Conservation (phyloP, 2,888 invertebrate species). For the Drosophila melanosoma region DNA sequence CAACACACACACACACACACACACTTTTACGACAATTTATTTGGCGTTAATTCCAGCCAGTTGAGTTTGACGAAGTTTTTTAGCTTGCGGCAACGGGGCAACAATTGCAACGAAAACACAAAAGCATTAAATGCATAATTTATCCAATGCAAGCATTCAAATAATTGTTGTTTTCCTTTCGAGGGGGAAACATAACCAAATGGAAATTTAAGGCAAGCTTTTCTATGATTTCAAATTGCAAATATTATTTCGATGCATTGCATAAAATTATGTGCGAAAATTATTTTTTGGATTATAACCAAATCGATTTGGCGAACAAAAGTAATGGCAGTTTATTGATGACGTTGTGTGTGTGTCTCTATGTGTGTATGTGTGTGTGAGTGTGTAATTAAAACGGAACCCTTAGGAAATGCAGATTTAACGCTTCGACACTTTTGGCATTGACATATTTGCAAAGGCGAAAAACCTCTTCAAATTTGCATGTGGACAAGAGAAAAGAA, state of each 20-base stretch:
- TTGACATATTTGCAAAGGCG: slow-evolving; percentile 60
- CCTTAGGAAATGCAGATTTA: slow-evolving; percentile 66
- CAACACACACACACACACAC: neutral
- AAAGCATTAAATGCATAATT: slow-evolving; percentile 9
- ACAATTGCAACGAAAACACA: neutral
- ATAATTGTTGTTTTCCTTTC: slow-evolving; percentile 2
- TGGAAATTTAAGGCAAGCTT: slow-evolving; percentile 2
- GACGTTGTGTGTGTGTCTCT: slow-evolving; percentile 6
- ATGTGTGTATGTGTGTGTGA: slow-evolving; percentile 1
- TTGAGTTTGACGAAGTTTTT: slow-evolving; percentile 3
- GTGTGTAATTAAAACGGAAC: slow-evolving; percentile 58
- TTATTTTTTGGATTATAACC: slow-evolving; percentile 6
- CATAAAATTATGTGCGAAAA: slow-evolving; percentile 37
- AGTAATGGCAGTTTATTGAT: slow-evolving; percentile 36
- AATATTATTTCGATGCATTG: slow-evolving; percentile 38
- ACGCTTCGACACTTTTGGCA: slow-evolving; percentile 62
- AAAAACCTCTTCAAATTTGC: slow-evolving; percentile 57
- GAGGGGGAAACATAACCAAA: slow-evolving; percentile 6
- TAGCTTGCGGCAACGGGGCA: slow-evolving; percentile 5
- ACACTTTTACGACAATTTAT: neutral
- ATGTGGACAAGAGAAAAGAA: slow-evolving; percentile 22
- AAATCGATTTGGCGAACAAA: slow-evolving; percentile 10
- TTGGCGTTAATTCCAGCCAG: neutral
- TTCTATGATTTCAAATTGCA: slow-evolving; percentile 34
- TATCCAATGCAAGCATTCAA: slow-evolving; percentile 8